Evolutionary conservation across 2,113 vertebrate genomes (phyloP), one percentile per base, ranked within the genome.

Genomic region (Calyptommatus sinebrachiatus): DNA sequence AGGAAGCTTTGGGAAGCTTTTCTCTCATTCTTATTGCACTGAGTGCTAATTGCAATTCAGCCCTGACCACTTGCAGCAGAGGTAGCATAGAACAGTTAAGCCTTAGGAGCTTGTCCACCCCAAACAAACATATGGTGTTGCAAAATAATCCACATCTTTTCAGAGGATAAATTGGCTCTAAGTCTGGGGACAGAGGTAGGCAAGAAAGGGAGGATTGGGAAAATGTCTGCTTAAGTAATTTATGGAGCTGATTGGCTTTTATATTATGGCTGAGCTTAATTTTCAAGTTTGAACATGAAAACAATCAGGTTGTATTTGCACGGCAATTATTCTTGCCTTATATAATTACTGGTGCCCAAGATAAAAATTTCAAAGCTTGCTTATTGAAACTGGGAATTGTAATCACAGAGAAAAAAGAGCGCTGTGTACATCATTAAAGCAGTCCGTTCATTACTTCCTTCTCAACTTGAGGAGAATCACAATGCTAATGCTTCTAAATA

Each of bases 321-420:
- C 78, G 85, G 84, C 7, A 77, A 85, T 87, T 91, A 91, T 90
- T 92, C 91, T 89, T 92, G 89, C 82, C 71, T 85, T 61, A 14
- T 90, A 85, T 92, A 94, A 93, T 93, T 93, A 91, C 72, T 86
- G 83, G 83, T 85, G 79, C 80, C 87, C 83, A 62, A 86, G 90
- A 94, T 91, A 89, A 92, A 57, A 93, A 94, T 91, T 89, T 93
- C 77, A 89, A n/a, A 89, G 78, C 91, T 92, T 84, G 82, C 90
- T 89, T 89, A 91, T 76, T 93, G 88, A 89, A 89, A 81, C 78
- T 86, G 77, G 84, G 89, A 91, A 89, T 91, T 87, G 88, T 89
- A 93, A 88, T 81, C 84, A 86, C 83, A 88, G 80, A 88, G 35
- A 80, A 88, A 87, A 79, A 86, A 84, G 86, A 60, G 82, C 88